Conservation (phyloP, 2,113 vertebrate genomes). For the Pseudopodoces humilis region DNA sequence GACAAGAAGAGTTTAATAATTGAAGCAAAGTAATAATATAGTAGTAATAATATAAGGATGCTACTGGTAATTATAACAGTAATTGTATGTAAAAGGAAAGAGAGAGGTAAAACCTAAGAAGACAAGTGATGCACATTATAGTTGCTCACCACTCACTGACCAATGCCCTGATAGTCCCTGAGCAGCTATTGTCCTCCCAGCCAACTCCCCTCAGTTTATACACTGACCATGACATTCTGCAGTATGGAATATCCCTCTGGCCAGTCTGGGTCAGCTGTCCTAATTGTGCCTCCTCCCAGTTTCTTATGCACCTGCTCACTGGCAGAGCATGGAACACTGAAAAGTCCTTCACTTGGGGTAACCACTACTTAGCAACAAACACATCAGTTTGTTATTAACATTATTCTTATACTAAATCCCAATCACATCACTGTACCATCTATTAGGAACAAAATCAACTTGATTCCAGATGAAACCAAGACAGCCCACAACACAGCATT, state of each 20-base stretch:
- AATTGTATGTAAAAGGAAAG: neutral
- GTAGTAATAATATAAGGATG: neutral
- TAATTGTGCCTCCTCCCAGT: accelerated
- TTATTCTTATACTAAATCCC: neutral
- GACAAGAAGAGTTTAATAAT: neutral
- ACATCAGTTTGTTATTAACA: neutral
- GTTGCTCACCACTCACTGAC: neutral
- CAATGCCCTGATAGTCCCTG: neutral
- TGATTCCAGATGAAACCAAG: neutral
- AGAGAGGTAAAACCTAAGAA: neutral
- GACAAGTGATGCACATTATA: neutral
- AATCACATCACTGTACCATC: neutral
- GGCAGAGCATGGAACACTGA: neutral
- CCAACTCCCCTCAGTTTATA: neutral
- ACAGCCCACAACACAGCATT: neutral
- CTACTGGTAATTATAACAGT: neutral
- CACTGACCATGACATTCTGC: neutral
- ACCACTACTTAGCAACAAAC: neutral
- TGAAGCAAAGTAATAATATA: neutral
- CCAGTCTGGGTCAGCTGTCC: neutral
- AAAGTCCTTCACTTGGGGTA: neutral
- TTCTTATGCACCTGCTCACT: neutral
- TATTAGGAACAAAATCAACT: neutral
- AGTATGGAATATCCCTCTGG: neutral
- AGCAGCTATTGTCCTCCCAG: neutral